Evolutionary conservation across 1,140 invertebrate species (phyloP), one percentile per base, ranked within the genome.

Genomic region (Phortica variegata): DNA sequence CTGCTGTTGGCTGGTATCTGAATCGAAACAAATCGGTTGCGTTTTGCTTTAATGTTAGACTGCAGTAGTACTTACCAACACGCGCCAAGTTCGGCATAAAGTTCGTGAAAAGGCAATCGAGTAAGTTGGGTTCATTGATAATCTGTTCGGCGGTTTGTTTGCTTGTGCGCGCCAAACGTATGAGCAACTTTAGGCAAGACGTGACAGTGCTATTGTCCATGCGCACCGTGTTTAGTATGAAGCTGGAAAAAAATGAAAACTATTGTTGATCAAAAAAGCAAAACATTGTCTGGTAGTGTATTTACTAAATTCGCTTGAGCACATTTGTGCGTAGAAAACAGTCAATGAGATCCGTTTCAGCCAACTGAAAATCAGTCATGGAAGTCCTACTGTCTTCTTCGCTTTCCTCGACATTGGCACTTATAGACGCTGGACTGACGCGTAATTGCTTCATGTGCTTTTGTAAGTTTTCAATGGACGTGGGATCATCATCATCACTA

Each of bases 331-430:
- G 80, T 8, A 90, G 58, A 15, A 90, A 73, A 42, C 85, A 87
- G 69, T 86, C 81, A 21, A 90, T 80, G 1, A 90, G 75, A 79
- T 91, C 87, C 13, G 86, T 79, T 78, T 89, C 89, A 8, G 86
- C 84, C 37, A 95, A 74, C 69, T 94, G 87, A 66, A 87, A 85
- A 80, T 95, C 92, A 74, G 90, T 91, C 37, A 91, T 78, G 60
- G 85, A 84, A 49, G 79, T 77, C 50, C 83, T 81, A 56, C 85
- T 82, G n/a, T 83, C 81, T 1, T 82, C 76, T 42, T 86, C 79
- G 34, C 55, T 56, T 17, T 73, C 70, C 16, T 69, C 49, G 3
- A 74, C 51, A 42, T 73, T 62, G 0, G 65, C 56, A 1, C 43
- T 54, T 8, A 72, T 46, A 3, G 53, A 20, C 1, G 57, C 40